These are phyloP conservation scores for Enteromius radiatus DNA, from an alignment of 2,797 vertebrate species.

Conservation along the genomic window DNA sequence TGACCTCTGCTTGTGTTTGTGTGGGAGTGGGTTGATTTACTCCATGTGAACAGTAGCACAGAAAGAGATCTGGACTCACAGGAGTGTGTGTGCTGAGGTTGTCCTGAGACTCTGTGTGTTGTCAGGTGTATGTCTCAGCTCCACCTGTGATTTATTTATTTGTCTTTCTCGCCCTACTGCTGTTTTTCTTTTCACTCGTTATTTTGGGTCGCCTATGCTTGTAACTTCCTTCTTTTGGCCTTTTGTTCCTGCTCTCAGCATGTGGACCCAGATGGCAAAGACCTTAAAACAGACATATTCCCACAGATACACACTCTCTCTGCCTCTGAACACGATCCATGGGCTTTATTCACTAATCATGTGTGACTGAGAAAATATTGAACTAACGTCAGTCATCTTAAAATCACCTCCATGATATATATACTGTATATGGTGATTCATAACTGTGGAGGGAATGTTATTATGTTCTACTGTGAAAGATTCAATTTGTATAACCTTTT, in stretches of 20 bases:
- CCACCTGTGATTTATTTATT: constrained; percentile 41
- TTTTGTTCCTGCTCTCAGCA: constrained; percentile 49
- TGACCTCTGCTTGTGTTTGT: constrained; percentile 23
- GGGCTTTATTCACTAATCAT: constrained; percentile 12
- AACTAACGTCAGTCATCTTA: background rate
- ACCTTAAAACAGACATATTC: constrained; percentile 41
- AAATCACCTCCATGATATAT: background rate
- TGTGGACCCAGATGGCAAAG: constrained; percentile 46
- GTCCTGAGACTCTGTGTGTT: constrained; percentile 29
- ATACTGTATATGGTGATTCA: background rate
- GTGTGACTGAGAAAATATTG: constrained; percentile 1
- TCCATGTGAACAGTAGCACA: constrained; percentile 23
- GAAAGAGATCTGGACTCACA: background rate
- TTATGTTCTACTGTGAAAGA: too few relatives aligned
- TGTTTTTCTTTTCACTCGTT: constrained; percentile 46
- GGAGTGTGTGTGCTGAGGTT: constrained; percentile 27
- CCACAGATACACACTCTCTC: constrained; percentile 36
- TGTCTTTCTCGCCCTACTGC: constrained; percentile 42
- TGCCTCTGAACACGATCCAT: constrained; percentile 1
- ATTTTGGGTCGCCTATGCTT: constrained; percentile 36
- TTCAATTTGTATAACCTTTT: too few relatives aligned
- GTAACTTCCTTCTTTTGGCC: constrained; percentile 47
- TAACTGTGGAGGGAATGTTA: background rate
- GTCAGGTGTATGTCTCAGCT: constrained; percentile 39
- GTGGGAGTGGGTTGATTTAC: constrained; percentile 23